Percentiles rank a stretch among this genome's conserved stretches.
These are phyloP conservation scores for Dynastes grantii DNA, from an alignment of 2,888 invertebrate species.

Conservation along the genomic window DNA sequence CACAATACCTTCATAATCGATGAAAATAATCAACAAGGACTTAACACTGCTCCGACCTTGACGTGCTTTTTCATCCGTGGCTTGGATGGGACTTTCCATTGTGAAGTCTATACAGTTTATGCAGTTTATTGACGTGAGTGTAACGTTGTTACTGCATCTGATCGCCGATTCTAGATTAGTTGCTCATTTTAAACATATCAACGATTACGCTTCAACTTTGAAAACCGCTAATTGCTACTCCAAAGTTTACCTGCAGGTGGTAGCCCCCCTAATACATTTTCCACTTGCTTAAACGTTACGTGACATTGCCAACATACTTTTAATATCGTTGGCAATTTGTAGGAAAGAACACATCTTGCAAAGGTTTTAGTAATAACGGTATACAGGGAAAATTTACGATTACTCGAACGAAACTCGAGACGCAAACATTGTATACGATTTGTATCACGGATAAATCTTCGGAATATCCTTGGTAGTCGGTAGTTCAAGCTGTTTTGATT, in stretches of 20 bases:
- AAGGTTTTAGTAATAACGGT: background rate
- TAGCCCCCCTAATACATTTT: background rate
- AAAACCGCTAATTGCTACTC: too few species aligned
- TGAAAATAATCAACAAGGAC: too few species aligned
- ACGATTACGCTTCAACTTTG: background rate
- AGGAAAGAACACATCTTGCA: background rate
- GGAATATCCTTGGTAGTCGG: background rate
- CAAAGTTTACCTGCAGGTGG: too few species aligned
- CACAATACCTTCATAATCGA: too few species aligned
- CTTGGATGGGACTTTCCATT: too few species aligned
- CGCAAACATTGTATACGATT: background rate
- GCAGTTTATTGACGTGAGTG: too few species aligned
- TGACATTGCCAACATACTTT: background rate
- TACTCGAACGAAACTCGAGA: background rate
- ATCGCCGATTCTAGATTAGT: background rate
- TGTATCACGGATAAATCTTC: slow-evolving; percentile 10
- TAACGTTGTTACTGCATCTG: too few species aligned
- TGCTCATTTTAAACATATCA: background rate
- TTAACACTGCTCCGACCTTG: too few species aligned
- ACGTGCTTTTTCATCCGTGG: too few species aligned
- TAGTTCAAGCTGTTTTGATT: slow-evolving; percentile 25
- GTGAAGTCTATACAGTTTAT: too few species aligned
- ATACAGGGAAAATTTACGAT: slow-evolving; percentile 14
- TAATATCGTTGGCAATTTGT: background rate
- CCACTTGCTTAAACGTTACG: background rate